A percentile compares a stretch with the other conserved stretches of the same genome.
Conservation (phyloP, 2,113 vertebrate genomes). For the Elachura formosa region DNA sequence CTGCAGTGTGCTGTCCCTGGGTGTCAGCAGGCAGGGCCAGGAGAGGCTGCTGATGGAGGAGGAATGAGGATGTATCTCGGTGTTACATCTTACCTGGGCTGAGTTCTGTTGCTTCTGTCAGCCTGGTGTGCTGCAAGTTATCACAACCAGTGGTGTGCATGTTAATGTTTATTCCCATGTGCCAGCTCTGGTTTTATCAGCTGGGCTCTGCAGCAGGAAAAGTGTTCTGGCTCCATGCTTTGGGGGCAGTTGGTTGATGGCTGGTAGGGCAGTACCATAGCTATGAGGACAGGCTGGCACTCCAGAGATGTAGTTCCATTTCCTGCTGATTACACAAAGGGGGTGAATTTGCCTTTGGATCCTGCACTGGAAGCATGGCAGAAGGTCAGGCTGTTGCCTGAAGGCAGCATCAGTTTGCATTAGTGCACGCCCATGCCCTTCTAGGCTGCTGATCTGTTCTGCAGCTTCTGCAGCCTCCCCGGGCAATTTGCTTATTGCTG, state of each 20-base stretch:
- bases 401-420: not conserved
- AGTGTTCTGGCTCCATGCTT: not conserved
- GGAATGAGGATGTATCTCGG: fast-evolving
- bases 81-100: fast-evolving
- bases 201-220: not conserved
- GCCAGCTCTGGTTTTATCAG: not conserved
- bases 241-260: not conserved
- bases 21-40: not conserved
- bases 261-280: not conserved
- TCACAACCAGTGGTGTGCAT: not conserved
- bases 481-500: not conserved
- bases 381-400: not conserved
- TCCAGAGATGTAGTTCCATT: not conserved
- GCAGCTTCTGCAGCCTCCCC: not conserved
- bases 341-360: not conserved
- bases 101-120: not conserved
- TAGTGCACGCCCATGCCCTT: not conserved
- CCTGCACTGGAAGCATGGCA: not conserved
- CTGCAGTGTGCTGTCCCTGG: not conserved
- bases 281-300: not conserved
- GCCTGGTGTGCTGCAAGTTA: not conserved
- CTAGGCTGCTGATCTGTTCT: not conserved
- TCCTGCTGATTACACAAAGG: not conserved
- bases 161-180: not conserved
- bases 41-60: not conserved